Conservation (phyloP, 2,888 invertebrate species). For the Ditula angustiorana region DNA sequence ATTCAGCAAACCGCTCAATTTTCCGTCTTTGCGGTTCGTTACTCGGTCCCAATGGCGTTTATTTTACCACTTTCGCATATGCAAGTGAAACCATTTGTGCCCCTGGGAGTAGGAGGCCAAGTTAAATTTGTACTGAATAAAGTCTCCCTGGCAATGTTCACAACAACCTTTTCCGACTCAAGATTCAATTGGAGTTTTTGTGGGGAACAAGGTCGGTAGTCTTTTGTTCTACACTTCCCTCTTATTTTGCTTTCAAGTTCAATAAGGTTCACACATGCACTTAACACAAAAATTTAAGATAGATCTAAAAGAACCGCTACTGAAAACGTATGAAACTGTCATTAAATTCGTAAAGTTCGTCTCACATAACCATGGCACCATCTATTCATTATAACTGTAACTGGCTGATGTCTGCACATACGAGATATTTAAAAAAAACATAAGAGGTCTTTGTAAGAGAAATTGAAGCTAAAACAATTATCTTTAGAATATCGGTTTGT, state of each 20-base stretch:
- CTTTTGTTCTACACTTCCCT: neutral
- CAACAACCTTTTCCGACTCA: neutral
- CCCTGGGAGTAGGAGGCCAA: neutral
- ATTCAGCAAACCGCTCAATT: constrained; percentile 18
- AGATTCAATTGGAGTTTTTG: constrained; percentile 5
- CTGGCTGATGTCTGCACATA: no score
- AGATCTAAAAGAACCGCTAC: no score
- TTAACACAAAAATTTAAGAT: no score
- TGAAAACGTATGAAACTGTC: no score
- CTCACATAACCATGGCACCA: no score
- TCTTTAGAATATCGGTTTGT: no score
- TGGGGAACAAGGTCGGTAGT: neutral
- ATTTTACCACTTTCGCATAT: constrained; percentile 20
- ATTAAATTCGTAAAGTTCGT: no score
- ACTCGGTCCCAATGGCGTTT: constrained; percentile 12
- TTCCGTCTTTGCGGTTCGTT: constrained; percentile 24
- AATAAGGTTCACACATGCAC: no score
- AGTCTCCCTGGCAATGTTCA: constrained; percentile 4
- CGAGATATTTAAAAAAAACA: no score
- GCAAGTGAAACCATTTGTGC: constrained; percentile 19
- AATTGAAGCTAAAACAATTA: no score
- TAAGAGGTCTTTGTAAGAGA: no score
- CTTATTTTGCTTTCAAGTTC: neutral
- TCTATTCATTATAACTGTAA: no score
- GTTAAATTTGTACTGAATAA: constrained; percentile 15